Percentiles rank a stretch among this genome's conserved stretches.
These are phyloP conservation scores for Ptilonorhynchus violaceus DNA, from an alignment of 2,113 vertebrate genomes.

Conservation along the genomic window DNA sequence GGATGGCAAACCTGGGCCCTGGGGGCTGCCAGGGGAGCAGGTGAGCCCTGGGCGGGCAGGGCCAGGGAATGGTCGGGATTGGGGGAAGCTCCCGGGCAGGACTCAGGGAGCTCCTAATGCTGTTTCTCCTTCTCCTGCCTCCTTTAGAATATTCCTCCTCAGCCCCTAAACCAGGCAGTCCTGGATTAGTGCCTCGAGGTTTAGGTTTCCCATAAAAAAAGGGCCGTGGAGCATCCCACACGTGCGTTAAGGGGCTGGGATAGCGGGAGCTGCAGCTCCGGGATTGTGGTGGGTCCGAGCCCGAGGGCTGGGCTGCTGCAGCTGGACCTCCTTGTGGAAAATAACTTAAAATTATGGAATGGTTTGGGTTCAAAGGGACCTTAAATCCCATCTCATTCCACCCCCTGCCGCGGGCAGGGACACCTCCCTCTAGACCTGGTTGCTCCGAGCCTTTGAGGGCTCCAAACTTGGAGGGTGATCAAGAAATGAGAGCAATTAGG, in stretches of 20 bases:
- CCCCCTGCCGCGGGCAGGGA: rapidly evolving
- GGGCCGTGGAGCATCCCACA: not conserved
- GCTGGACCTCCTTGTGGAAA: rapidly evolving
- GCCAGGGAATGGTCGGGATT: not conserved
- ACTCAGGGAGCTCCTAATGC: not conserved
- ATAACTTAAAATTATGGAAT: not conserved
- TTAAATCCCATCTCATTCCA: not conserved
- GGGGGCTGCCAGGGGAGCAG: conserved; percentile 76
- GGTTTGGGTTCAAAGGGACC: not conserved
- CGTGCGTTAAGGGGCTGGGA: not conserved
- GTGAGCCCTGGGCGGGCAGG: conserved; percentile 15
- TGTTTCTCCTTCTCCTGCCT: not conserved
- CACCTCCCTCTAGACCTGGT: not conserved
- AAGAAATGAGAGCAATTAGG: not conserved
- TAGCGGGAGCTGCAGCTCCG: not conserved
- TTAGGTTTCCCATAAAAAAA: not conserved
- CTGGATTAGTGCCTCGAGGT: not conserved
- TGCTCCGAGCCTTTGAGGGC: rapidly evolving
- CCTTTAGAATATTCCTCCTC: not conserved
- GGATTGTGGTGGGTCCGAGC: rapidly evolving
- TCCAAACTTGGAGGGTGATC: not conserved
- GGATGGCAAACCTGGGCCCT: conserved; percentile 74
- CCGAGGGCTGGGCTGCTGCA: not conserved
- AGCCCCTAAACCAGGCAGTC: not conserved
- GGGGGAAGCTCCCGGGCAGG: rapidly evolving